Evolutionary conservation across 2,888 invertebrate genomes (phyloP), one percentile per base, ranked within the genome.

Genomic region (Neria commutata): DNA sequence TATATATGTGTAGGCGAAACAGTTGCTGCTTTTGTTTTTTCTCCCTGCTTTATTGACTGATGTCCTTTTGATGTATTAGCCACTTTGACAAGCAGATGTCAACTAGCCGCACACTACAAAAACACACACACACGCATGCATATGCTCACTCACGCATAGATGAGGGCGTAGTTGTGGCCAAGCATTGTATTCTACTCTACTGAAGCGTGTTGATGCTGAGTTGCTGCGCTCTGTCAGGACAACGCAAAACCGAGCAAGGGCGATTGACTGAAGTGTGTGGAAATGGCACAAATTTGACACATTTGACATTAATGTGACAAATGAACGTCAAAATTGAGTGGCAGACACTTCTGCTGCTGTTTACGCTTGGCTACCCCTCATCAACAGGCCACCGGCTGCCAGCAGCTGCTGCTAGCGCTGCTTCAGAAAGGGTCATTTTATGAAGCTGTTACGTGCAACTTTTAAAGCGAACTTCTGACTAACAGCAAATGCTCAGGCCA

Each of bases 381-480:
- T 42, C 21, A 42, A 42, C n/a, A n/a, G n/a, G n/a, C n/a, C n/a
- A n/a, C n/a, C n/a, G n/a, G n/a, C n/a, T n/a, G n/a, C n/a, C n/a
- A n/a, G n/a, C n/a, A n/a, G n/a, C n/a, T n/a, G n/a, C n/a, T n/a
- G n/a, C n/a, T n/a, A n/a, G n/a, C n/a, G n/a, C n/a, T n/a, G n/a
- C n/a, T n/a, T n/a, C n/a, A n/a, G n/a, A n/a, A 42, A 19, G 42
- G 19, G 21, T 42, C 42, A 37, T 3, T 37, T 37, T 14, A 37
- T 37, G 37, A 37, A 37, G 37, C 37, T 37, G 37, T 37, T 37
- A n/a, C n/a, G n/a, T n/a, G n/a, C n/a, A n/a, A n/a, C n/a, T n/a
- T n/a, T n/a, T n/a, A n/a, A n/a, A n/a, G n/a, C n/a, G n/a, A n/a
- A n/a, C n/a, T n/a, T n/a, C n/a, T n/a, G n/a, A n/a, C n/a, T n/a